phyloP scores from a whole-genome alignment of 2,113 vertebrate genomes.

The Oreotragus oreotragus region DNA sequence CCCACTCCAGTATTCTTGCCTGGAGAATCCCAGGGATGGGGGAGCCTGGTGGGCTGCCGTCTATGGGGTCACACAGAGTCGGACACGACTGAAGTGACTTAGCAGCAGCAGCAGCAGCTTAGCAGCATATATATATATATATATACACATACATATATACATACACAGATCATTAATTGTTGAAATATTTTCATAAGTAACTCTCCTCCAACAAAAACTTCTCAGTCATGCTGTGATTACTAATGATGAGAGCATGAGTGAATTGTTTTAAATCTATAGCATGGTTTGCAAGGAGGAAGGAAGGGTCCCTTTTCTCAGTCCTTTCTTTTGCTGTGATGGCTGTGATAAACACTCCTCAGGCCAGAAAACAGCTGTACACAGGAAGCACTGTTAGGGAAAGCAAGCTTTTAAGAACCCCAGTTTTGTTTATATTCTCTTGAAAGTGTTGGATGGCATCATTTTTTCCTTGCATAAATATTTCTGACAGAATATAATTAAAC shows the following conservation, averaged over 20 bases:
- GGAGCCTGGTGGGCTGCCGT: too few relatives aligned
- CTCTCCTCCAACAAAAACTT: background rate
- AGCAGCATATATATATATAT: too few relatives aligned
- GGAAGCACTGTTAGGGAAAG: conserved; percentile 24
- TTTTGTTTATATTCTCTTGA: conserved; percentile 55
- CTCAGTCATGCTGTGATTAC: background rate
- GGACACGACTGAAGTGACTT: too few relatives aligned
- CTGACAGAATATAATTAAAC: conserved; percentile 36
- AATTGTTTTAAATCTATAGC: conserved; percentile 31
- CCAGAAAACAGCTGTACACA: conserved; percentile 45
- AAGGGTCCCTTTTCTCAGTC: background rate
- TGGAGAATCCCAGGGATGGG: too few relatives aligned
- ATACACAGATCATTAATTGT: background rate
- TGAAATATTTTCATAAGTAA: background rate
- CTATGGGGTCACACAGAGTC: too few relatives aligned
- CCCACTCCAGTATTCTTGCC: too few relatives aligned
- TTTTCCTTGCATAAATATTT: conserved; percentile 56
- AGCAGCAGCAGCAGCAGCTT: too few relatives aligned
- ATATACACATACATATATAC: too few relatives aligned
- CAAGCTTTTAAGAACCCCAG: conserved; percentile 30
- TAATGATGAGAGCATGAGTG: conserved; percentile 7
- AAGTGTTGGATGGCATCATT: conserved; percentile 46
- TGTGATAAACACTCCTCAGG: background rate
- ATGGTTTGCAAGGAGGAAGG: background rate
- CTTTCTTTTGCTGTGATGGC: conserved; percentile 53